Base-by-base conservation (phyloP, 2,888 invertebrate genomes). In the Spilarctia lutea region DNA sequence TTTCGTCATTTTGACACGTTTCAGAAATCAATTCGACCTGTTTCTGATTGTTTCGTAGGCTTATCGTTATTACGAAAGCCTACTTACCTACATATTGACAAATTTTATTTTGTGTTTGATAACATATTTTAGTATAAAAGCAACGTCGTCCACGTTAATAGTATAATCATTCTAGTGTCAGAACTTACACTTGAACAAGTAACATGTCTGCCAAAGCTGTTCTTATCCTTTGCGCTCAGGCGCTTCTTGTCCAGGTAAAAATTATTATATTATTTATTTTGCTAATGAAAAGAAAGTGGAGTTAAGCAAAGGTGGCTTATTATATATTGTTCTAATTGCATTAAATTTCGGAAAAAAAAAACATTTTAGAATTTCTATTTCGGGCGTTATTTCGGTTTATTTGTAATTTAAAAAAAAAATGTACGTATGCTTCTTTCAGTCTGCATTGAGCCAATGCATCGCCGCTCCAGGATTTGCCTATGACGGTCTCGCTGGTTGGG, bases 401-500 rank as follows among this genome's bases (percentile, higher is more conserved):
- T 52, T 73, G n/a, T n/a, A n/a, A n/a, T n/a, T n/a, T n/a, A n/a
- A n/a, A n/a, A n/a, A n/a, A n/a, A n/a, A n/a, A n/a, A n/a, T n/a
- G n/a, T n/a, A n/a, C n/a, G n/a, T n/a, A n/a, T n/a, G n/a, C n/a
- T n/a, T 73, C 11, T 60, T n/a, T 3, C 3, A 70, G 74, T 70
- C 66, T 2, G 66, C 70, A 24, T 33, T 74, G 52, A 74, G 52
- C 65, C 33, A 65, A 7, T 33, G 72, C 35, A n/a, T 66, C 8
- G 48, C n/a, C n/a, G n/a, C 11, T 45, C 45, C 45, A 4, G 45
- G 45, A 4, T 45, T 45, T 3, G 56, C 56, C 3, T 24, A 24
- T 24, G 13, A 42, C 27, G 67, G 67, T 4, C 3, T 27, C 27
- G 35, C 66, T 66, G 11, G 39, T 66, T 39, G 33, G n/a, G 24